Conservation (phyloP, 2,888 invertebrate species). For the Mylabris sibirica region DNA sequence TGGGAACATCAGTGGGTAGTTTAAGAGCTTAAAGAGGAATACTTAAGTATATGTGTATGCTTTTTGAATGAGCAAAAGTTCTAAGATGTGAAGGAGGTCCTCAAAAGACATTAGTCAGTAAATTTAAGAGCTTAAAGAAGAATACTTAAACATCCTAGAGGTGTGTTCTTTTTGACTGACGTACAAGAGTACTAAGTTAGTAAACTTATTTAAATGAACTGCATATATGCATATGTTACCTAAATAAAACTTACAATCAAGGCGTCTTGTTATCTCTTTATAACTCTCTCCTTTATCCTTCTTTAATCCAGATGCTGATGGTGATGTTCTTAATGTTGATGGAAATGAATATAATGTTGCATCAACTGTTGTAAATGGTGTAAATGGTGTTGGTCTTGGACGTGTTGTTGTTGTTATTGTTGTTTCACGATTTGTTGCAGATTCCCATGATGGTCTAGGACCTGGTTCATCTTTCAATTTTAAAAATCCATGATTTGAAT, state of each 20-base stretch:
- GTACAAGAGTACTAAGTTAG: no score
- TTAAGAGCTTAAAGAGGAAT: no score
- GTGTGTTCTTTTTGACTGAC: no score
- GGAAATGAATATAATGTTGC: conserved; percentile 40
- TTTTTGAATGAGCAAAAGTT: no score
- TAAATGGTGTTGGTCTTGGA: conserved; percentile 41
- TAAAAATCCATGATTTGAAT: conserved; percentile 72
- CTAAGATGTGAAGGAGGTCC: no score
- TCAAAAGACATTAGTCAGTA: no score
- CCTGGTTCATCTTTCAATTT: conserved; percentile 68
- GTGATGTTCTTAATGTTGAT: conserved; percentile 41
- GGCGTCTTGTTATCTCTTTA: conserved; percentile 57
- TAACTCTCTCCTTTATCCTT: conserved; percentile 60
- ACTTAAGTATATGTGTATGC: no score
- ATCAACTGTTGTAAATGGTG: conserved; percentile 41
- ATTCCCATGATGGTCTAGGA: conserved; percentile 62
- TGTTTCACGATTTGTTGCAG: conserved; percentile 44
- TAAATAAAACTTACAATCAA: conserved; percentile 54
- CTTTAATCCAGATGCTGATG: conserved; percentile 45
- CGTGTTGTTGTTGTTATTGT: conserved; percentile 24
- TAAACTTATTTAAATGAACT: not conserved
- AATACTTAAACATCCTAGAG: no score
- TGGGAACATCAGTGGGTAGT: no score
- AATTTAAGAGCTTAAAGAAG: no score
- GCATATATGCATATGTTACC: not conserved